A percentile compares a stretch with the other conserved stretches of the same genome.
These are phyloP conservation scores for Eupithecia dodoneata DNA, from an alignment of 2,888 invertebrate species.

Conservation along the genomic window DNA sequence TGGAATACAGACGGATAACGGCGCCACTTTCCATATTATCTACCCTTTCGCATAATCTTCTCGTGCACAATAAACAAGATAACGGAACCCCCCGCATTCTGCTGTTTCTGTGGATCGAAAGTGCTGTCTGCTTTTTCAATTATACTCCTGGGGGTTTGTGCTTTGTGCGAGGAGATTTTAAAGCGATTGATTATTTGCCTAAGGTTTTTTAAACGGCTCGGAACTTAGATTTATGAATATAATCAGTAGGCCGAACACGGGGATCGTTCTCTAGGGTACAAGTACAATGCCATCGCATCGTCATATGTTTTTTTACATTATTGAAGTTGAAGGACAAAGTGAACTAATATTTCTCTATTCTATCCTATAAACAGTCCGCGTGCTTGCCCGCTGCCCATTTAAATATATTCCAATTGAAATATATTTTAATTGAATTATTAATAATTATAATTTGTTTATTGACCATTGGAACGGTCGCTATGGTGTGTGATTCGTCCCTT, in stretches of 20 bases:
- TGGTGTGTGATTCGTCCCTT: background rate
- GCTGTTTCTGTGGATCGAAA: slow-evolving; percentile 26
- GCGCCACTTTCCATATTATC: slow-evolving; percentile 55
- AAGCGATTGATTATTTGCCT: background rate
- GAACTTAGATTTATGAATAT: background rate
- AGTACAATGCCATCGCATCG: no score
- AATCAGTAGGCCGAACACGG: no score
- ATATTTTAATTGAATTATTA: no score
- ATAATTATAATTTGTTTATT: no score
- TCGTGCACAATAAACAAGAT: slow-evolving; percentile 51
- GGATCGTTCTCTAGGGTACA: no score
- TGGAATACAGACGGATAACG: slow-evolving; percentile 48
- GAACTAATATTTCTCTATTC: no score
- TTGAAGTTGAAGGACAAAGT: no score
- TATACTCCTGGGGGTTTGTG: slow-evolving; percentile 21
- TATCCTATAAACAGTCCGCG: no score
- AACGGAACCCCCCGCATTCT: slow-evolving; percentile 41
- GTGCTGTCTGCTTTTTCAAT: slow-evolving; percentile 31
- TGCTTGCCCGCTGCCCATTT: no score
- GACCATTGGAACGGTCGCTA: no score
- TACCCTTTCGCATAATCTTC: slow-evolving; percentile 57
- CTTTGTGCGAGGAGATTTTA: slow-evolving; percentile 5
- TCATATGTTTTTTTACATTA: no score
- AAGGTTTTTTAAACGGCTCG: background rate
- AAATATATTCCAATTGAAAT: no score